Percentiles rank a stretch among this genome's conserved stretches.
Evolutionary conservation across 1,140 invertebrate species (phyloP).

Genomic region (Camponotus pennsylvanicus): DNA sequence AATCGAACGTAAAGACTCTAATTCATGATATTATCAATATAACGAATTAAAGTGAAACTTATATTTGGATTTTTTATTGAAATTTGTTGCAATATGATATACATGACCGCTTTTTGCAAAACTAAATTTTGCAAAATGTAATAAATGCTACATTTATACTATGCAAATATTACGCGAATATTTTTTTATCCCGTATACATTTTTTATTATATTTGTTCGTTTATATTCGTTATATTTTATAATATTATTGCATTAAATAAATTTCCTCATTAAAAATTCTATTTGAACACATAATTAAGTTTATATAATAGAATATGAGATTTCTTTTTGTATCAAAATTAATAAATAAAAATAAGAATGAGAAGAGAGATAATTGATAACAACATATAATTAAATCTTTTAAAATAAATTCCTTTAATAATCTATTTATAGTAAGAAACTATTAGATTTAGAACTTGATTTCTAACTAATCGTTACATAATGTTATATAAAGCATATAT

Average conservation of each 20-base stretch:
- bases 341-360: neutral
- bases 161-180: neutral
- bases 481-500: neutral
- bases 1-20: neutral
- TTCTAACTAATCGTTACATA: neutral
- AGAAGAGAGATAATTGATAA: neutral
- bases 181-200: neutral
- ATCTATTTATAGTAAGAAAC: neutral
- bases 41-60: neutral
- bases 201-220: neutral
- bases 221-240: neutral
- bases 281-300: neutral
- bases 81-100: neutral
- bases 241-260: neutral
- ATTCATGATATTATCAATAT: neutral
- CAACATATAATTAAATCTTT: neutral
- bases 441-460: neutral
- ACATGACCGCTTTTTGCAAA: neutral
- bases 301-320: neutral
- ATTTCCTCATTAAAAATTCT: neutral
- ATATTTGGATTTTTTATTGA: neutral
- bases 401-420: neutral
- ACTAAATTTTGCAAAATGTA: conserved; percentile 8
- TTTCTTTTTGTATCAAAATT: neutral
- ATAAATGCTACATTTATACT: neutral